Evolutionary conservation across 2,797 vertebrate species (phyloP).

Genomic region (Muscicapa comitata): DNA sequence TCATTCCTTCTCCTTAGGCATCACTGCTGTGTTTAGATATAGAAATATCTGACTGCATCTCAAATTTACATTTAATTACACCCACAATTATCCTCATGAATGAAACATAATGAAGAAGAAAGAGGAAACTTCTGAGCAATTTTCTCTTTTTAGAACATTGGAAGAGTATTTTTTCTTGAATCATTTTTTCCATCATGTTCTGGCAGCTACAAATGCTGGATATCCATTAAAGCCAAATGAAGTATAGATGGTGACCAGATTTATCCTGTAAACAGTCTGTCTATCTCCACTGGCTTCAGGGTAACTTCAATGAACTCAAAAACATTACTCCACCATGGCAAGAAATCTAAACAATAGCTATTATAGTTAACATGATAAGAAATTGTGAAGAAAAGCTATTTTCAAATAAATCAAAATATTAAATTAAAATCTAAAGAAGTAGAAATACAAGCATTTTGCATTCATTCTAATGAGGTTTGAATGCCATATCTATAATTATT

Average conservation of each 20-base stretch:
- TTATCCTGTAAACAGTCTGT: not conserved
- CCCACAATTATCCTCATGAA: constrained; percentile 6
- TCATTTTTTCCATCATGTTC: not conserved
- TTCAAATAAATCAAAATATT: not conserved
- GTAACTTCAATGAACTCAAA: not conserved
- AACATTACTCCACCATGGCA: not conserved
- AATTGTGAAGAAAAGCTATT: not conserved
- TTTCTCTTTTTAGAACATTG: not conserved
- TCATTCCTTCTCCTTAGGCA: constrained; percentile 18
- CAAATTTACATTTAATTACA: constrained; percentile 45
- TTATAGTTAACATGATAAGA: not conserved
- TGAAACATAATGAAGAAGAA: not conserved
- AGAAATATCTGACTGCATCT: not conserved
- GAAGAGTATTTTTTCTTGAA: not conserved
- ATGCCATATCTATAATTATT: not conserved
- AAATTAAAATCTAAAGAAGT: not conserved
- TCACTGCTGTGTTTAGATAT: not conserved
- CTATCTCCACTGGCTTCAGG: not conserved
- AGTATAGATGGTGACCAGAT: not conserved
- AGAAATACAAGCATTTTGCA: not conserved
- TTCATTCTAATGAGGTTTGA: not conserved
- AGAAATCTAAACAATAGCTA: not conserved
- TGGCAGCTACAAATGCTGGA: not conserved
- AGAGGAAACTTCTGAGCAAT: not conserved
- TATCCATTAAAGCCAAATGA: not conserved